phyloP scores from a whole-genome alignment of 2,113 vertebrate genomes.

The Orientallactaga bullata region DNA sequence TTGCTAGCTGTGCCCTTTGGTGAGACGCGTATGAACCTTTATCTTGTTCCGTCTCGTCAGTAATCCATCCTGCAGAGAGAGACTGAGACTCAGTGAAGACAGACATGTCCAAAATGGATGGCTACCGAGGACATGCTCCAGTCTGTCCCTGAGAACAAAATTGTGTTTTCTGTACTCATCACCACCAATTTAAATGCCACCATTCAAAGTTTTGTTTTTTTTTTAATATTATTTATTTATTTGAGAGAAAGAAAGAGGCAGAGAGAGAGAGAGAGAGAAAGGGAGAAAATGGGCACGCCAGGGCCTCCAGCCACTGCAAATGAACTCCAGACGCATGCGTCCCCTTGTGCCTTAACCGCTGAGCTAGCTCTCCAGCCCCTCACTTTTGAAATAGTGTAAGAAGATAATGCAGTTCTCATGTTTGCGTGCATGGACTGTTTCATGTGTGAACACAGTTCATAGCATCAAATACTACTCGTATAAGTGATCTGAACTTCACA shows the following conservation, averaged over 20 bases:
- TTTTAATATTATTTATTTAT: too few species aligned
- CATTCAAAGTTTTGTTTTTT: background rate
- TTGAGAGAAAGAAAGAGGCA: too few species aligned
- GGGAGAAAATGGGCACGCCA: too few species aligned
- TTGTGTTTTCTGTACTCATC: background rate
- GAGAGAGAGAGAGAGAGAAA: too few species aligned
- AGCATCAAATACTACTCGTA: background rate
- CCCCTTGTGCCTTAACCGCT: too few species aligned
- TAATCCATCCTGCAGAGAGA: background rate
- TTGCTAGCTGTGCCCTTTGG: background rate
- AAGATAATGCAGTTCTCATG: background rate
- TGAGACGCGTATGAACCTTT: background rate
- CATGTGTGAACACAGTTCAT: background rate
- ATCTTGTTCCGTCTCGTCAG: too few species aligned
- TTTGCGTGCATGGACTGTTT: background rate
- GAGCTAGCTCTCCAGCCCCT: too few species aligned
- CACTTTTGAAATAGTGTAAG: background rate
- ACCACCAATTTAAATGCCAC: rapidly evolving
- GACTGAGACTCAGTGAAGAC: background rate
- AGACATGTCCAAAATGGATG: background rate
- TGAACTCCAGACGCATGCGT: too few species aligned
- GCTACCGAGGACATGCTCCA: rapidly evolving
- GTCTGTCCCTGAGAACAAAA: background rate
- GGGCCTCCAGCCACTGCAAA: too few species aligned
- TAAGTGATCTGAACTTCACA: background rate